Evolutionary conservation across 2,888 invertebrate species (phyloP).

Genomic region (Rhagonycha lutea): DNA sequence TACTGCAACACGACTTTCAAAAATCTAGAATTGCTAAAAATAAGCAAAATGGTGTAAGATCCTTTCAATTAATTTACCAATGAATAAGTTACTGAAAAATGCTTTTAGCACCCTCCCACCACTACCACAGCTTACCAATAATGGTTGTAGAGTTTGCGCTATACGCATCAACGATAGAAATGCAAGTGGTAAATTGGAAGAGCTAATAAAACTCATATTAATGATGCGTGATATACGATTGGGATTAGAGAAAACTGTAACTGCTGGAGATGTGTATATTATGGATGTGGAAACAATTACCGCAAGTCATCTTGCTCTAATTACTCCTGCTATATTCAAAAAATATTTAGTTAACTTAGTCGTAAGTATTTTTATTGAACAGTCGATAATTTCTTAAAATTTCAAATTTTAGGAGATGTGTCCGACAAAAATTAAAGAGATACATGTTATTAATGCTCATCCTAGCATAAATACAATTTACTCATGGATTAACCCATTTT

Average conservation of each 20-base stretch:
- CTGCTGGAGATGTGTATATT: no score
- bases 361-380: background rate
- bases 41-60: conserved; percentile 71
- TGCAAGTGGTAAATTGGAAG: no score
- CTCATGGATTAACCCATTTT: conserved; percentile 83
- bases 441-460: conserved; percentile 83
- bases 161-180: no score
- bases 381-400: background rate
- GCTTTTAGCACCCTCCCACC: conserved; percentile 73
- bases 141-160: no score
- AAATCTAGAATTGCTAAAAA: conserved; percentile 71
- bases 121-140: no score
- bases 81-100: background rate
- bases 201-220: no score
- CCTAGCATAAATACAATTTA: conserved; percentile 83
- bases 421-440: conserved; percentile 85
- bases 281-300: no score
- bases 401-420: conserved; percentile 62
- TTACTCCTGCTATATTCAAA: conserved; percentile 53
- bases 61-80: background rate
- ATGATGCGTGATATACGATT: no score
- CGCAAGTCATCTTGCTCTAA: conserved; percentile 46
- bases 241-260: no score
- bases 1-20: conserved; percentile 76
- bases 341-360: background rate